phyloP scores from a whole-genome alignment of 2,797 vertebrate species.

The Chaunax sp. region DNA sequence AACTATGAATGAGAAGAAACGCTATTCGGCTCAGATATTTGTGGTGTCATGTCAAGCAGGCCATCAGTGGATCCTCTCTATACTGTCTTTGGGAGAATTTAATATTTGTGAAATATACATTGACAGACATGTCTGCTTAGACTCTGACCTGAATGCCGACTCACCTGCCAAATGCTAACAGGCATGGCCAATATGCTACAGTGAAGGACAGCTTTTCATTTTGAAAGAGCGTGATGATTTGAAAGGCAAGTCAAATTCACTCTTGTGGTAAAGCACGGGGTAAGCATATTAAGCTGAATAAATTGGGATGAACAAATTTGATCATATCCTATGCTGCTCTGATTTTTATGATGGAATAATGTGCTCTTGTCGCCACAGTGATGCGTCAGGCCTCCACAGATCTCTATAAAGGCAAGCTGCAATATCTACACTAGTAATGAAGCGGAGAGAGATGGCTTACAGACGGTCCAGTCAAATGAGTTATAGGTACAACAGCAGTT shows the following conservation, averaged over 20 bases:
- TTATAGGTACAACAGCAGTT: too few relatives aligned
- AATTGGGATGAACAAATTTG: slow-evolving; percentile 1
- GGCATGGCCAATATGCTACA: not conserved
- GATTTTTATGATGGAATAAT: too few relatives aligned
- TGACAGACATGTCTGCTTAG: not conserved
- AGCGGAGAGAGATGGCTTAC: too few relatives aligned
- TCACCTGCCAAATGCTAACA: slow-evolving; percentile 15
- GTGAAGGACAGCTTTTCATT: not conserved
- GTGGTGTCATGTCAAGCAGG: slow-evolving; percentile 9
- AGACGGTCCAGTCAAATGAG: too few relatives aligned
- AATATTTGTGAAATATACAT: slow-evolving; percentile 7
- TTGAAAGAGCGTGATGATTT: slow-evolving; percentile 13
- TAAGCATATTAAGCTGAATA: not conserved
- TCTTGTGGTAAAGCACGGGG: slow-evolving; percentile 6
- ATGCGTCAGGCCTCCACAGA: not conserved
- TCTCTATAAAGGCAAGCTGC: not conserved
- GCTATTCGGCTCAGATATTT: slow-evolving; percentile 31
- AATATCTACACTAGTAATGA: too few relatives aligned
- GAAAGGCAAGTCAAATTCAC: slow-evolving; percentile 30
- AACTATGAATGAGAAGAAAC: slow-evolving; percentile 47
- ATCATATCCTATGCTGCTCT: too few relatives aligned
- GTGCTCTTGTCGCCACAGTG: too few relatives aligned
- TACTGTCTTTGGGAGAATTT: slow-evolving; percentile 24
- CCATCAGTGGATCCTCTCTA: slow-evolving; percentile 5
- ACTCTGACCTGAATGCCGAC: slow-evolving; percentile 8